Conservation (phyloP, 92 coral and sea anemone species). For the Chrysogorgia sp. region DNA sequence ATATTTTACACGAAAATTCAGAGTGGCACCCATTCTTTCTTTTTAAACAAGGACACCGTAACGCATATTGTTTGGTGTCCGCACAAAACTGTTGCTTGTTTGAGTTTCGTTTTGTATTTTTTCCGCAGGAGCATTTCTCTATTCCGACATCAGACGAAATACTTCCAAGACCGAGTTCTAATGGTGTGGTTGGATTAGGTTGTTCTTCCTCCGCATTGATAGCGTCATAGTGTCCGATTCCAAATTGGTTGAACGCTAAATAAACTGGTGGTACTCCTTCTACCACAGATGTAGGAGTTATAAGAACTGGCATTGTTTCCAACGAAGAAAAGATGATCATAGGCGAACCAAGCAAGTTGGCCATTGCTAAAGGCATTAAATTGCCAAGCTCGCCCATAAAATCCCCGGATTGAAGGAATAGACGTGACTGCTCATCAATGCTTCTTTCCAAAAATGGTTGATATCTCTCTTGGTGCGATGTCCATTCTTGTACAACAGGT, state of each 20-base stretch:
- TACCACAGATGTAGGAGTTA: constrained; percentile 55
- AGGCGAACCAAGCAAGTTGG: constrained; percentile 64
- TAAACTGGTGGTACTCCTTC: constrained; percentile 51
- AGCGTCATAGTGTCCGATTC: constrained; percentile 62
- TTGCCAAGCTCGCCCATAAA: constrained; percentile 67
- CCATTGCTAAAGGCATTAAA: constrained; percentile 71
- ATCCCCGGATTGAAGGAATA: constrained; percentile 62
- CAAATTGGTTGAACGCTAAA: constrained; percentile 68
- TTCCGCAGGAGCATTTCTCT: constrained; percentile 10
- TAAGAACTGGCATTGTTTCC: constrained; percentile 60
- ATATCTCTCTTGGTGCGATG: constrained; percentile 53
- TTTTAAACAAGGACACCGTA: constrained; percentile 6
- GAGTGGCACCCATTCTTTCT: not conserved
- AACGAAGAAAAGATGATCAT: constrained; percentile 54
- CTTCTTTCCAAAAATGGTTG: constrained; percentile 48
- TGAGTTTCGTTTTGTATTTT: not conserved
- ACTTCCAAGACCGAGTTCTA: too few species aligned
- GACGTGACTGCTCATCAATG: constrained; percentile 47
- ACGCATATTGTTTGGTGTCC: not conserved
- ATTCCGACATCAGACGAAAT: too few species aligned
- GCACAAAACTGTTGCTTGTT: not conserved
- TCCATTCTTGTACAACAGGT: constrained; percentile 62
- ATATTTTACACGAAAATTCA: not conserved
- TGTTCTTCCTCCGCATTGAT: constrained; percentile 56
- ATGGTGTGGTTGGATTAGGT: too few species aligned